Conservation (phyloP, 1,140 invertebrate species). For the Caenorhabditis remanei region DNA sequence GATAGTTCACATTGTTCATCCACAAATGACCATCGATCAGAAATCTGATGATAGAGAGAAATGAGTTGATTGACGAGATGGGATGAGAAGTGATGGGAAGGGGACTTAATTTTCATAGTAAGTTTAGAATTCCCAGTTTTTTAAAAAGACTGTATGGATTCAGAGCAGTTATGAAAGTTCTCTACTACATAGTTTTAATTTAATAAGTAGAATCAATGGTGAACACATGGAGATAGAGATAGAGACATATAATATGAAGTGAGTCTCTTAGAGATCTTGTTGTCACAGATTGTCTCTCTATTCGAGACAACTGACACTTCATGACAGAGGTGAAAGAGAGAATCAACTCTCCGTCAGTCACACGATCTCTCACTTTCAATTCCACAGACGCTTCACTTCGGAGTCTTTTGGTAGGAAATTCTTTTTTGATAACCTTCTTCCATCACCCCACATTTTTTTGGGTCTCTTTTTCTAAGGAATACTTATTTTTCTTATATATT, state of each 20-base stretch:
- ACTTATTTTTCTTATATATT: not conserved
- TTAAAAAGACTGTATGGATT: too few species aligned
- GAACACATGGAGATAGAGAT: not conserved
- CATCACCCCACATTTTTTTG: not conserved
- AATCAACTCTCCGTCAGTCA: not conserved
- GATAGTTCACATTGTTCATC: not conserved
- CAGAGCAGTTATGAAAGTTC: too few species aligned
- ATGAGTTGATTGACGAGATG: conserved; percentile 11
- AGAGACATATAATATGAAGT: not conserved
- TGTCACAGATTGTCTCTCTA: conserved; percentile 31
- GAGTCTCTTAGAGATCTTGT: conserved; percentile 3
- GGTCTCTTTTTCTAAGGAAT: not conserved
- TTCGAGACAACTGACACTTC: conserved; percentile 32
- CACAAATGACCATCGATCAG: conserved; percentile 30
- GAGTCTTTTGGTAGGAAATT: conserved; percentile 24
- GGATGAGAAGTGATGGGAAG: too few species aligned
- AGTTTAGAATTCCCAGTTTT: too few species aligned
- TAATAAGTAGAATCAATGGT: too few species aligned
- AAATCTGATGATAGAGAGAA: conserved; percentile 27
- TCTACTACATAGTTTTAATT: too few species aligned
- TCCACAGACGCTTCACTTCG: not conserved
- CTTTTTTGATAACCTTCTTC: conserved; percentile 26
- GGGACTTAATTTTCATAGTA: too few species aligned
- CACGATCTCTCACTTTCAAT: not conserved
- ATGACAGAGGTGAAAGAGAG: conserved; percentile 35